Base-by-base conservation (phyloP, 2,113 vertebrate genomes). In the Turnix velox region DNA sequence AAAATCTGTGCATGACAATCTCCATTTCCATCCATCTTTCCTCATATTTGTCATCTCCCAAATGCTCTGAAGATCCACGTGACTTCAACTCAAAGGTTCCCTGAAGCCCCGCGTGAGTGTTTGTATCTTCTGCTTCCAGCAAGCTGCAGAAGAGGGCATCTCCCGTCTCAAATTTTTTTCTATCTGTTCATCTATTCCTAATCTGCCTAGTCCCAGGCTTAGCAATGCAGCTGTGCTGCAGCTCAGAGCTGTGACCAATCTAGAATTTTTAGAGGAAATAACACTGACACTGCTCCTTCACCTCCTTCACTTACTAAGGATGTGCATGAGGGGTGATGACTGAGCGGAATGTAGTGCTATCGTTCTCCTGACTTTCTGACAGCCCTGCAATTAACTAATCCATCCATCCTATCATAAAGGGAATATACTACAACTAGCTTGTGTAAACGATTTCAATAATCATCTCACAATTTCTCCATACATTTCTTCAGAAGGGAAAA, bases 311-410 rank as follows among this genome's bases (percentile, higher is more conserved):
- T n/a, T n/a, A n/a, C n/a, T n/a, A n/a, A 48, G 59, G 45, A 67
- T 2, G 1, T 42, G 30, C 11, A 18, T 0, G 1, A 33, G 27
- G 57, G 25, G 28, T 1, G 25, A 68, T 28, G 18, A 19, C n/a
- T 72, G 40, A 83, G 75, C 30, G 2, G 25, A 74, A 10, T 24
- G 15, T 61, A 72, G 13, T 49, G 48, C 9, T 67, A 5, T 51
- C 57, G 17, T 8, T 37, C 35, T 75, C 40, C 73, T 63, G 30
- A 20, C 16, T 45, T 84, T 58, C 58, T 45, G 37, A 65, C 33
- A 83, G 37, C 33, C n/a, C 37, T 57, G 39, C 19, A 8, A 2
- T 39, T 86, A 73, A 45, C 28, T 49, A 57, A 46, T 45, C 3
- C 28, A 46, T 45, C 3, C 28, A 45, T 73, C 49, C 62, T 24